Evolutionary conservation across 2,113 vertebrate genomes (phyloP), one percentile per base, ranked within the genome.

Genomic region (Datnioides undecimradiatus): DNA sequence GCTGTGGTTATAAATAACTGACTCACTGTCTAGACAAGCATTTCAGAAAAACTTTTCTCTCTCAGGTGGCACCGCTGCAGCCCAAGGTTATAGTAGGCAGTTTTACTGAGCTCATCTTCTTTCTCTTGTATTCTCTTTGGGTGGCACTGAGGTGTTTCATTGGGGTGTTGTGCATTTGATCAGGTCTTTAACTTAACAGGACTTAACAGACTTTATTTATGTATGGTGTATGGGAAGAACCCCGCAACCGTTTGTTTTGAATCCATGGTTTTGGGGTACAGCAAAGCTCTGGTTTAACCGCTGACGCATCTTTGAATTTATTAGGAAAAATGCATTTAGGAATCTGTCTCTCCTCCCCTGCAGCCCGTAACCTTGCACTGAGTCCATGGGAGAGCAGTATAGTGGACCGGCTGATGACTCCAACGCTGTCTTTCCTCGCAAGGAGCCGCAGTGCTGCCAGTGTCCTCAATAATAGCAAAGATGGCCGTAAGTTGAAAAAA

Each of bases 371-470:
- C 83, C 83, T 96, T 43, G 96, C 97, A 81, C 91, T 99, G 85
- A 99, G 96, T 78, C 94, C 97, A 0, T 99, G 97, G 98, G 98
- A 99, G 92, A 99, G 97, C 94, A 99, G 97, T 89, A 98, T 99
- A 1, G 97, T 99, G 66, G 98, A 99, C 89, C 95, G 98, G 21
- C 93, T 99, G 90, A 99, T 98, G 97, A 99, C 98, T 0, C 98
- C 98, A 23, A 99, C 98, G 2, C 93, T 99, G 79, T 97, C 98
- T 57, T 99, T 99, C 92, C 95, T 99, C 7, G 98, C 98, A 0
- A 95, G 98, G 74, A 99, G 98, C 91, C 96, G 98, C 78, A 99
- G 98, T 8, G 97, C 96, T 0, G 97, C 97, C 91, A 99, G 96
- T 0, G 95, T 99, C 89, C 96, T 97, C 0, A 95, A 89, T 79